These are phyloP conservation scores for Archilochus colubris DNA, from an alignment of 2,113 vertebrate species.

Conservation along the genomic window DNA sequence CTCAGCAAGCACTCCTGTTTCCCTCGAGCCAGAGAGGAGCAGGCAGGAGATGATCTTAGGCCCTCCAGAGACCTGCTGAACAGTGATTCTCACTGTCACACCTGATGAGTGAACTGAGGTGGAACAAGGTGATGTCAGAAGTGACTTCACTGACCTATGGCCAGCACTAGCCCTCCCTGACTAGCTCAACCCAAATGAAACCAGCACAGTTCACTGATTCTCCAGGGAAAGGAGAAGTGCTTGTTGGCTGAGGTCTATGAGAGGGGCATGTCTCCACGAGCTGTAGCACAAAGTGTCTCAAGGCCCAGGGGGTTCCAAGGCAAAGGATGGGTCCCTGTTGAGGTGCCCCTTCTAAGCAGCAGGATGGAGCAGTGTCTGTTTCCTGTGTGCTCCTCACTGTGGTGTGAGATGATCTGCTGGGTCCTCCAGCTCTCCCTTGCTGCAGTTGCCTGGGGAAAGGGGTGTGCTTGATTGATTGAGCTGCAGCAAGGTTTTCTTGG, in stretches of 20 bases:
- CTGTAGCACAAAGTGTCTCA: background rate
- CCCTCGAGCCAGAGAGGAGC: background rate
- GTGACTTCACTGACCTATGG: background rate
- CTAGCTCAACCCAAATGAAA: background rate
- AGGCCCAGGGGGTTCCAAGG: background rate
- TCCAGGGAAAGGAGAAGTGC: background rate
- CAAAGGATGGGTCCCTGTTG: background rate
- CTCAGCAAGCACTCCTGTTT: background rate
- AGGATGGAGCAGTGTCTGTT: background rate
- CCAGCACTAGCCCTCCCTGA: background rate
- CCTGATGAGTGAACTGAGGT: background rate
- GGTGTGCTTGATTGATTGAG: fast-evolving
- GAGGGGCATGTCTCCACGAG: background rate
- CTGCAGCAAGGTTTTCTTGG: background rate
- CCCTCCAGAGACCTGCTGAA: background rate
- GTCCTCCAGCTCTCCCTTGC: background rate
- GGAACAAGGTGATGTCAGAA: background rate
- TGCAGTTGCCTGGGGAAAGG: background rate
- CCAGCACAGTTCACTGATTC: fast-evolving
- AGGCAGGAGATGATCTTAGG: background rate
- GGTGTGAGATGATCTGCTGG: background rate
- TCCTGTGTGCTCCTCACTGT: fast-evolving
- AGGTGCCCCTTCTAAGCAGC: background rate
- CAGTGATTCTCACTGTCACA: fast-evolving
- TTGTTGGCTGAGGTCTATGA: background rate